These are phyloP conservation scores for Nomia melanderi DNA, from an alignment of 1,140 invertebrate species.

Conservation along the genomic window DNA sequence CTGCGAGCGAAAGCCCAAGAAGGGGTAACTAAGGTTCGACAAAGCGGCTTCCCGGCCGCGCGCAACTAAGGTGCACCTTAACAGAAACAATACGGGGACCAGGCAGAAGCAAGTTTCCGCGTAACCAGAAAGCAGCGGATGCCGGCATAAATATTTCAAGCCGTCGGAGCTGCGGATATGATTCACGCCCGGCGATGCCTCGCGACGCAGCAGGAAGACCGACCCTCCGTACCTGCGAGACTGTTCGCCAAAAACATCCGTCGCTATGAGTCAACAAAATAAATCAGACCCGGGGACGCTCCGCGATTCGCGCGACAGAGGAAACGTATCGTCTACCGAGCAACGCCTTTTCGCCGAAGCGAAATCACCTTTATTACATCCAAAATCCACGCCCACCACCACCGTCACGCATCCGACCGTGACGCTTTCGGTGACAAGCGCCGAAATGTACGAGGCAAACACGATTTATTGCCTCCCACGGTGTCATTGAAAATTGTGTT, in stretches of 20 bases:
- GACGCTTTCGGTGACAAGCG: too few species aligned
- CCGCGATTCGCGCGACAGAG: too few species aligned
- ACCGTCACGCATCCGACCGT: too few species aligned
- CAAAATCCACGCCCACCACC: too few species aligned
- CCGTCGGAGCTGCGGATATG: slow-evolving; percentile 22
- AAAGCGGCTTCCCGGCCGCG: slow-evolving; percentile 17
- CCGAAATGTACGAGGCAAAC: too few species aligned
- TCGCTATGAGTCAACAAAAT: slow-evolving; percentile 1
- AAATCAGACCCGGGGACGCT: background rate
- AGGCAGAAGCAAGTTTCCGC: slow-evolving; percentile 18
- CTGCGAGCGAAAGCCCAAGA: background rate
- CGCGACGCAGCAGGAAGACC: slow-evolving; percentile 14
- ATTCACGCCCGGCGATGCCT: slow-evolving; percentile 17
- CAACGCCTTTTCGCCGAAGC: too few species aligned
- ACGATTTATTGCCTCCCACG: too few species aligned
- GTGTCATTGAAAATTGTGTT: too few species aligned
- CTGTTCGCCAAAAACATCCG: slow-evolving; percentile 6
- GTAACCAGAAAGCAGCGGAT: slow-evolving; percentile 21
- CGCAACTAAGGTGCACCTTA: slow-evolving; percentile 20
- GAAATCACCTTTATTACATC: too few species aligned
- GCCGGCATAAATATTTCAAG: slow-evolving; percentile 45
- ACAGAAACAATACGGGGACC: slow-evolving; percentile 42
- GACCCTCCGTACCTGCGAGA: background rate
- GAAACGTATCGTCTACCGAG: too few species aligned
- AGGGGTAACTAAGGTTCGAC: slow-evolving; percentile 29